phyloP scores from a whole-genome alignment of 2,888 invertebrate species.

The Drosophila leonis region DNA sequence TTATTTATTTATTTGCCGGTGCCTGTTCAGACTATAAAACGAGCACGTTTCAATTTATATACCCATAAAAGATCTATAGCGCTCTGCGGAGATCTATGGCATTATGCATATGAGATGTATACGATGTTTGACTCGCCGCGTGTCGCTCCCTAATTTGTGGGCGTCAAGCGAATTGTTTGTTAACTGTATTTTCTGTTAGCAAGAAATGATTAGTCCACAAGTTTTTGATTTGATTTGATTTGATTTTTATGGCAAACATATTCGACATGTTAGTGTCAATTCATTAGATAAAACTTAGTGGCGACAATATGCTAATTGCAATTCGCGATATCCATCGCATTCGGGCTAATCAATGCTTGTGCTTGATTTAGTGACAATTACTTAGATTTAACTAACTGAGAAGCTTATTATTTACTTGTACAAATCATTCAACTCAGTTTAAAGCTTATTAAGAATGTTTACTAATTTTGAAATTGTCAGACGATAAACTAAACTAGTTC shows the following conservation, averaged over 20 bases:
- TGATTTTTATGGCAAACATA: slow-evolving; percentile 59
- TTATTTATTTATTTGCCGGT: slow-evolving; percentile 14
- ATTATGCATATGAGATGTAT: slow-evolving; percentile 36
- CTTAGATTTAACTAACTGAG: slow-evolving; percentile 27
- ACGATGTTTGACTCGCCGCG: slow-evolving; percentile 14
- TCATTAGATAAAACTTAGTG: slow-evolving; percentile 70
- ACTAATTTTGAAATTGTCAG: not conserved
- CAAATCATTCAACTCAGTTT: slow-evolving; percentile 35
- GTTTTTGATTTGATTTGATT: slow-evolving; percentile 16
- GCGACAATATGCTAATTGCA: slow-evolving; percentile 67
- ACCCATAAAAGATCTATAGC: slow-evolving; percentile 50
- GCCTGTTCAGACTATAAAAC: slow-evolving; percentile 54
- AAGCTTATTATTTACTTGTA: slow-evolving; percentile 18
- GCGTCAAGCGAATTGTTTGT: slow-evolving; percentile 52
- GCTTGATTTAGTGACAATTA: slow-evolving; percentile 40
- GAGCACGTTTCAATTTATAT: slow-evolving; percentile 71
- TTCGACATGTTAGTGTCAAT: slow-evolving; percentile 68
- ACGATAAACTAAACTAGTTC: slow-evolving; percentile 9
- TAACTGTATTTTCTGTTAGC: slow-evolving; percentile 34
- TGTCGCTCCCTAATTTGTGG: slow-evolving; percentile 54
- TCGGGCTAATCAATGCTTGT: slow-evolving; percentile 41
- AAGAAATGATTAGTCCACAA: slow-evolving; percentile 43
- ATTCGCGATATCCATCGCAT: slow-evolving; percentile 22
- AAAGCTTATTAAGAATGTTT: not conserved
- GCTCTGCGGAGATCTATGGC: slow-evolving; percentile 37